These are phyloP conservation scores for Dexiosoma caninum DNA, from an alignment of 2,888 invertebrate species.

Conservation along the genomic window DNA sequence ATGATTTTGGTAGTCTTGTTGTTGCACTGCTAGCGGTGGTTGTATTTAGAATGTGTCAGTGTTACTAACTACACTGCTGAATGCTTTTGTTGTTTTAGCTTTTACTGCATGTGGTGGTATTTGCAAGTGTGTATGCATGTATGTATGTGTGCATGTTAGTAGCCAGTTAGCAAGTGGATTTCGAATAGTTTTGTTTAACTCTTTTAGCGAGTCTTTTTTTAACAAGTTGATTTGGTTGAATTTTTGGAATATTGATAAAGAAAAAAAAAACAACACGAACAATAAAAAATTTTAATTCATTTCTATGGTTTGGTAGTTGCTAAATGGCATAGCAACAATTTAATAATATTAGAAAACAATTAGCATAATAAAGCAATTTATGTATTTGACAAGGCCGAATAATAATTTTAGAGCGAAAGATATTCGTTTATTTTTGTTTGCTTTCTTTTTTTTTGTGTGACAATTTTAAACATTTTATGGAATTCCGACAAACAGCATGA, in stretches of 20 bases:
- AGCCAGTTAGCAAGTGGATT: conserved; percentile 60
- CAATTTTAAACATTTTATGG: too few species aligned
- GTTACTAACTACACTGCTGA: conserved; percentile 19
- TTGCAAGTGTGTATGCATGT: background rate
- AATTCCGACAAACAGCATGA: too few species aligned
- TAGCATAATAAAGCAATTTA: background rate
- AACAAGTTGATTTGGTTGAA: conserved; percentile 55
- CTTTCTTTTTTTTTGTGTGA: too few species aligned
- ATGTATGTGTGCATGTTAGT: conserved; percentile 37
- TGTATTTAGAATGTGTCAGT: conserved; percentile 28
- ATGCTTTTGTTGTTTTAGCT: conserved; percentile 20
- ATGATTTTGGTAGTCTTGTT: conserved; percentile 28
- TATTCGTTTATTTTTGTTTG: too few species aligned
- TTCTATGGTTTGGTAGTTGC: conserved; percentile 2
- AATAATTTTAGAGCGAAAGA: too few species aligned
- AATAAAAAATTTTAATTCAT: conserved; percentile 26
- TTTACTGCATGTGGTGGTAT: background rate
- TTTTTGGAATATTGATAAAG: conserved; percentile 36
- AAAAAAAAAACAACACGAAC: conserved; percentile 39
- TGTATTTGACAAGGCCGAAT: too few species aligned
- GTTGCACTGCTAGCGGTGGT: conserved; percentile 14
- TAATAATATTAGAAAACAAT: conserved; percentile 9
- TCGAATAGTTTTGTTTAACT: conserved; percentile 29
- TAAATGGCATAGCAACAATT: conserved; percentile 34
- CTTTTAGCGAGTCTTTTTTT: background rate